Conservation (phyloP, 2,113 vertebrate species). For the Bubo blakistoni region DNA sequence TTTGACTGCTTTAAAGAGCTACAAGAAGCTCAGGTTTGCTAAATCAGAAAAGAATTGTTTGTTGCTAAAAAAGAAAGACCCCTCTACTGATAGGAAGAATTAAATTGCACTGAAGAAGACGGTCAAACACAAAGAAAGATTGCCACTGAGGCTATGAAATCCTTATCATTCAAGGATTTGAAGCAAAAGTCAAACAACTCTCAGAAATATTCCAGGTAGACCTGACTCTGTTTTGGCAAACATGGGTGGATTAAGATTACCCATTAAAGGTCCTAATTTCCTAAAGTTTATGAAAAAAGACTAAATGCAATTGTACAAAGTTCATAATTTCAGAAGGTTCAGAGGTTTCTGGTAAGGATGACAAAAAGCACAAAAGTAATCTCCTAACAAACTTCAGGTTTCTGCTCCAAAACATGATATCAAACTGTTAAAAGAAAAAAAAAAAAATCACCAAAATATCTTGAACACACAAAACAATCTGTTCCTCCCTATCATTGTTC, state of each 20-base stretch:
- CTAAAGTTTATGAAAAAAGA: neutral
- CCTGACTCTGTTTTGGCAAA: neutral
- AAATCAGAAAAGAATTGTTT: neutral
- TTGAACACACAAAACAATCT: neutral
- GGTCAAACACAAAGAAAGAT: neutral
- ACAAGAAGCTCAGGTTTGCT: neutral
- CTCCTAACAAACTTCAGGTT: neutral
- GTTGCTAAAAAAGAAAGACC: neutral
- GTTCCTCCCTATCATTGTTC: neutral
- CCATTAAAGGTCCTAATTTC: neutral
- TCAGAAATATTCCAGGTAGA: neutral
- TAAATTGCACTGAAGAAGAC: neutral
- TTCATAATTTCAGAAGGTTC: neutral
- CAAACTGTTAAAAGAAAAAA: neutral
- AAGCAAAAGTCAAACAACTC: neutral
- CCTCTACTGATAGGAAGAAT: neutral
- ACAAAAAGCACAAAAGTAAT: neutral
- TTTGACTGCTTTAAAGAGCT: neutral
- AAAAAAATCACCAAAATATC: neutral
- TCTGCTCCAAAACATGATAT: neutral
- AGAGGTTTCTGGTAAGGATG: neutral
- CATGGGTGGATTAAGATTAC: neutral
- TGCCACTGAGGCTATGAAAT: neutral
- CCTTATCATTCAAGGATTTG: neutral
- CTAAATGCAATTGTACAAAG: neutral